Percentiles rank a stretch among this genome's conserved stretches.
These are phyloP conservation scores for Drosophila oshimai DNA, from an alignment of 1,140 invertebrate genomes.

Conservation along the genomic window DNA sequence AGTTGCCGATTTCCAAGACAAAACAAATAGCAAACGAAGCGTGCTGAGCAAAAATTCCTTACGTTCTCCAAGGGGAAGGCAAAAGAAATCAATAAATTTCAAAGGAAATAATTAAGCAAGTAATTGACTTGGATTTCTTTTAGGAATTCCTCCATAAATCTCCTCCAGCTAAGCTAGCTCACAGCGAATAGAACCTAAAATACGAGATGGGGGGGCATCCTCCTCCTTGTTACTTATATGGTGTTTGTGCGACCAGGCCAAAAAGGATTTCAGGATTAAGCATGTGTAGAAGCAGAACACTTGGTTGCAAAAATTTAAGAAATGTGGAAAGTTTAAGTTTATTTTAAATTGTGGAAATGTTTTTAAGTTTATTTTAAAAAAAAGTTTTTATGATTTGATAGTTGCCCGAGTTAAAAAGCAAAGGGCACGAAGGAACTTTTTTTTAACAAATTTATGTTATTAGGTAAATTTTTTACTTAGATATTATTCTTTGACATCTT, in stretches of 20 bases:
- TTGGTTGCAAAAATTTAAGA: constrained; percentile 3
- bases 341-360: too few relatives aligned
- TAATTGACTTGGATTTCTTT: constrained; percentile 82
- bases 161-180: constrained; percentile 65
- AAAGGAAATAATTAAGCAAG: constrained; percentile 82
- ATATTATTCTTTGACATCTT: too few relatives aligned
- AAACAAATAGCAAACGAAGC: constrained; percentile 65
- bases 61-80: constrained; percentile 4
- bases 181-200: constrained; percentile 32
- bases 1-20: constrained; percentile 50
- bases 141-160: constrained; percentile 81
- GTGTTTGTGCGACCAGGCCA: constrained; percentile 36
- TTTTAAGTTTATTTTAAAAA: background rate
- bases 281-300: constrained; percentile 4
- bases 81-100: constrained; percentile 80
- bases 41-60: constrained; percentile 54
- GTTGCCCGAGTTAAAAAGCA: too few relatives aligned
- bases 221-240: constrained; percentile 39
- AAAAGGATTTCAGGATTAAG: constrained; percentile 52
- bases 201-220: constrained; percentile 29
- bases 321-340: too few relatives aligned
- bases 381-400: background rate
- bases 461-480: too few relatives aligned
- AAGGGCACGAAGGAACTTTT: too few relatives aligned
- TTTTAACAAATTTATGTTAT: too few relatives aligned